A percentile compares a stretch with the other conserved stretches of the same genome.
phyloP scores from a whole-genome alignment of 2,797 vertebrate genomes.

The Lacerta bilineata region DNA sequence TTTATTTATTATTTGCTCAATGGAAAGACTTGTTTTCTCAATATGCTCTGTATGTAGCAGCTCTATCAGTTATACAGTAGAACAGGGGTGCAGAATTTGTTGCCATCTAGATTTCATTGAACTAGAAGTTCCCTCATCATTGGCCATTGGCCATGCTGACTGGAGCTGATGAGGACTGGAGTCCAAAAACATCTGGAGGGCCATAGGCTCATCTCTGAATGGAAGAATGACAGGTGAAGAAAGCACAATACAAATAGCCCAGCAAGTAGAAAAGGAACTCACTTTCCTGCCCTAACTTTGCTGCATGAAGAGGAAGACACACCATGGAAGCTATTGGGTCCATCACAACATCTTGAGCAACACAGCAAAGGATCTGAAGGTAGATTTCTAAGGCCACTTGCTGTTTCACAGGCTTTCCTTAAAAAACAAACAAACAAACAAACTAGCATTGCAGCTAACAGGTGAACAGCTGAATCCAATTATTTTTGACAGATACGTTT shows the following conservation, averaged over 20 bases:
- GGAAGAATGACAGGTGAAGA: not conserved
- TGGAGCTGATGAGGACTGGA: not conserved
- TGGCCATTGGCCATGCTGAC: not conserved
- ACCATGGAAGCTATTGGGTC: not conserved
- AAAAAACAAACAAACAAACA: not conserved
- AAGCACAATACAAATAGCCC: not conserved
- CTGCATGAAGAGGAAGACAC: not conserved
- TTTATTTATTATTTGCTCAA: not conserved
- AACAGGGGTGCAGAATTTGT: not conserved
- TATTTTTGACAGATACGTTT: conserved; percentile 3
- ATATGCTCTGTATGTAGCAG: too few relatives aligned
- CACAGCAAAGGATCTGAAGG: not conserved
- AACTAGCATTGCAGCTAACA: not conserved
- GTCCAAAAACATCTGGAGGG: not conserved
- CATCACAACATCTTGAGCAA: not conserved
- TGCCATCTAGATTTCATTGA: not conserved
- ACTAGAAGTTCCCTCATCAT: not conserved
- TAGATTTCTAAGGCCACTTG: not conserved
- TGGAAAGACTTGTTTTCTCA: not conserved
- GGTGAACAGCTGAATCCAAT: conserved; percentile 2
- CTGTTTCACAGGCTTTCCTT: not conserved
- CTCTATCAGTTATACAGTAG: not conserved
- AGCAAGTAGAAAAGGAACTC: not conserved
- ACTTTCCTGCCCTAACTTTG: not conserved
- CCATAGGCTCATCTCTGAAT: not conserved